These are phyloP conservation scores for Hermetia illucens DNA, from an alignment of 1,140 invertebrate genomes.

Conservation along the genomic window DNA sequence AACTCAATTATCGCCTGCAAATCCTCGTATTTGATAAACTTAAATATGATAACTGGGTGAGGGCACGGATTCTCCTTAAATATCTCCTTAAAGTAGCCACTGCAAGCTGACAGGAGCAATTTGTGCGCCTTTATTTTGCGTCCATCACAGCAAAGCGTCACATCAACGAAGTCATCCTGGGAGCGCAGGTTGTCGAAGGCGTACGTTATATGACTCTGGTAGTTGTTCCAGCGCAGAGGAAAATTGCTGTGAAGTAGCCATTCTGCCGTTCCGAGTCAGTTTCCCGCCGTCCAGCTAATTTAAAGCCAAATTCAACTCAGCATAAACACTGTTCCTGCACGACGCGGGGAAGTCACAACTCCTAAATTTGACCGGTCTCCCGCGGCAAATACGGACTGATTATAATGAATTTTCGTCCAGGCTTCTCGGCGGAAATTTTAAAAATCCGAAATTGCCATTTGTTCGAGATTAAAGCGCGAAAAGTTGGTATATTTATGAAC, in stretches of 20 bases:
- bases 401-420: conserved; percentile 26
- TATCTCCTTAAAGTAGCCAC: conserved; percentile 68
- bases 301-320: not conserved
- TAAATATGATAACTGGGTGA: conserved; percentile 74
- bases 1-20: conserved; percentile 68
- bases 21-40: conserved; percentile 69
- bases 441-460: too few species aligned
- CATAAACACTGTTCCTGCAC: not conserved
- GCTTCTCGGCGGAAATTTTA: not conserved
- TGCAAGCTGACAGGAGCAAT: conserved; percentile 72
- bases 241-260: conserved; percentile 44
- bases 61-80: conserved; percentile 73
- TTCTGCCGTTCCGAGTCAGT: conserved; percentile 2
- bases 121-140: conserved; percentile 68
- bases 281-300: not conserved
- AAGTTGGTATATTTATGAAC: too few species aligned
- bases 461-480: too few species aligned
- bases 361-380: not conserved
- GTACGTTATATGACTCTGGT: conserved; percentile 54
- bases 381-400: not conserved
- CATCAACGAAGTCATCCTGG: conserved; percentile 71
- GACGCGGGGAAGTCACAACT: not conserved
- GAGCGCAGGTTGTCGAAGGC: conserved; percentile 61
- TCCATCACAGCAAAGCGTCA: conserved; percentile 72
- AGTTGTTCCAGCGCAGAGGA: conserved; percentile 66